phyloP scores from a whole-genome alignment of 1,140 invertebrate species.

The Drosophila takahashii region DNA sequence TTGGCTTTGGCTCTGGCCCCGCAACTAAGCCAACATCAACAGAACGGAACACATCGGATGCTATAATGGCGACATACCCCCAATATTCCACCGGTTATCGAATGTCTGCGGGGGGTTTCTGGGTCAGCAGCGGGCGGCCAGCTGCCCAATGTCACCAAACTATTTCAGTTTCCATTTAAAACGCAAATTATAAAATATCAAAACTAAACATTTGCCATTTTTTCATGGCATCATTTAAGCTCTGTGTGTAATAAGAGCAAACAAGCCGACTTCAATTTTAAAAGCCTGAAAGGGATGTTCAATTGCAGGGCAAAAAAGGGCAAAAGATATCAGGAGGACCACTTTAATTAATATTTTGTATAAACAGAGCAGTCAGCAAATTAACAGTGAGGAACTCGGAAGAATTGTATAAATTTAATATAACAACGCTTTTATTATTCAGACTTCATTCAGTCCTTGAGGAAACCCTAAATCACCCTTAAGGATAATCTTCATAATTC shows the following conservation, averaged over 20 bases:
- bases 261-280: constrained; percentile 39
- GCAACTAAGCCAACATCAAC: constrained; percentile 46
- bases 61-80: constrained; percentile 22
- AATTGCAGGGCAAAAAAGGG: not conserved
- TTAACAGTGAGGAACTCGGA: too few relatives aligned
- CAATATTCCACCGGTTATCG: not conserved
- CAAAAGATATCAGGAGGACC: not conserved
- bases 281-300: not conserved
- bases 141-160: constrained; percentile 50
- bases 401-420: too few relatives aligned
- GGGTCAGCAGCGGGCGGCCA: constrained; percentile 27
- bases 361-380: too few relatives aligned
- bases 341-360: too few relatives aligned
- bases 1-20: constrained; percentile 33
- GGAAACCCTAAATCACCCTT: not conserved
- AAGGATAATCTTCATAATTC: not conserved
- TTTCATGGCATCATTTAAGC: constrained; percentile 20
- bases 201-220: constrained; percentile 57
- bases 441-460: not conserved
- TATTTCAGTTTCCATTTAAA: constrained; percentile 61
- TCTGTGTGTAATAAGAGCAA: constrained; percentile 62
- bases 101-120: constrained; percentile 21
- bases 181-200: constrained; percentile 64
- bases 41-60: constrained; percentile 27
- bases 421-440: not conserved